These are phyloP conservation scores for Drosophila anomalata DNA, from an alignment of 2,888 invertebrate species.

Conservation along the genomic window DNA sequence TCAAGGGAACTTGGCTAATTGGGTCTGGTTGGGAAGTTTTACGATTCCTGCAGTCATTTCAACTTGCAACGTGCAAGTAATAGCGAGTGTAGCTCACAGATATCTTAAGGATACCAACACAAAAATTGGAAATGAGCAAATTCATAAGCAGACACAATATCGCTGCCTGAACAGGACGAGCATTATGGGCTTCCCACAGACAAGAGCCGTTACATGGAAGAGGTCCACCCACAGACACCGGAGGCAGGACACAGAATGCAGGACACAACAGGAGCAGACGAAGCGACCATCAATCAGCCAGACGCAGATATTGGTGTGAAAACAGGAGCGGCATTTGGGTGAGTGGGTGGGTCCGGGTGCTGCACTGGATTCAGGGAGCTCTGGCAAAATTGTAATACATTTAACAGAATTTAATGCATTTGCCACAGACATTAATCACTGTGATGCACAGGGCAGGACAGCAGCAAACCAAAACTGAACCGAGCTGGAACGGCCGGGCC, in stretches of 20 bases:
- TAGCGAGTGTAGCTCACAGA: background rate
- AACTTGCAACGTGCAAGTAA: background rate
- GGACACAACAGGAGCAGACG: constrained; percentile 54
- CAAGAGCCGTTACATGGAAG: constrained; percentile 47
- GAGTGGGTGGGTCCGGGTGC: constrained; percentile 21
- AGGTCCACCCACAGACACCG: constrained; percentile 41
- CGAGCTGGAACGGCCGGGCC: constrained; percentile 18
- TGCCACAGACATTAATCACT: constrained; percentile 84
- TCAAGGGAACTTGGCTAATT: background rate
- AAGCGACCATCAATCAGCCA: constrained; percentile 73
- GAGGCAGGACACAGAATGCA: constrained; percentile 11
- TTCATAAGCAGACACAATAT: constrained; percentile 60
- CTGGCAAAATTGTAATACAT: constrained; percentile 83
- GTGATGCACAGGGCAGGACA: constrained; percentile 76
- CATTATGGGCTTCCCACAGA: constrained; percentile 40
- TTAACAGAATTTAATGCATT: constrained; percentile 84
- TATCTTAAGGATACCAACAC: background rate
- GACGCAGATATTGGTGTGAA: constrained; percentile 70
- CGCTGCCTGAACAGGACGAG: constrained; percentile 5
- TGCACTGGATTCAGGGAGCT: constrained; percentile 45
- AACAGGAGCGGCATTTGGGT: constrained; percentile 23
- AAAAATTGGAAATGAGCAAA: constrained; percentile 63
- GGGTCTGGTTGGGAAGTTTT: background rate
- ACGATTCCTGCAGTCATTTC: background rate
- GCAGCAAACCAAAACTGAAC: constrained; percentile 41